These are phyloP conservation scores for Siniperca obscura DNA, from an alignment of 2,797 vertebrate species.

Conservation along the genomic window DNA sequence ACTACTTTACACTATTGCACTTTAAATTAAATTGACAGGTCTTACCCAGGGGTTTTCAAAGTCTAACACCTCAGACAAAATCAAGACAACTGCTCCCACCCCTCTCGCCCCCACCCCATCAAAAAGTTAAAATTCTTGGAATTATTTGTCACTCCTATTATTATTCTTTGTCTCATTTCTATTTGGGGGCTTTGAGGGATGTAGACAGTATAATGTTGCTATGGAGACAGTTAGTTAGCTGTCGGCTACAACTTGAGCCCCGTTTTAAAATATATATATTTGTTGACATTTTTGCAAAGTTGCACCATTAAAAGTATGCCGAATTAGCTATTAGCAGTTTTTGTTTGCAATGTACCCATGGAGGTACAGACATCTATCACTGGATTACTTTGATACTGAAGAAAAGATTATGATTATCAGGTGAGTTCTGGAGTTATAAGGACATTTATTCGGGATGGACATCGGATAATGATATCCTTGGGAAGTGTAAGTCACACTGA, in stretches of 20 bases:
- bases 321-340: not conserved
- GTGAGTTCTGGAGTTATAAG: not conserved
- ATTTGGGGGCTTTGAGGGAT: not conserved
- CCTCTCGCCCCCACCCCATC: no score
- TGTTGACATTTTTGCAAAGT: not conserved
- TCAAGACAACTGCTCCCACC: not conserved
- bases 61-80: not conserved
- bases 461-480: not conserved
- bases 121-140: not conserved
- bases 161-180: not conserved
- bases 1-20: not conserved
- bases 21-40: not conserved
- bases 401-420: not conserved
- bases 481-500: no score
- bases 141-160: not conserved
- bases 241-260: not conserved
- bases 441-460: not conserved
- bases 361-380: not conserved
- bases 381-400: not conserved
- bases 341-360: not conserved
- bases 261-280: not conserved
- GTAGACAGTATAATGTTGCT: constrained; percentile 7
- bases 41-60: not conserved
- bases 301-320: not conserved
- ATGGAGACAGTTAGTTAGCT: not conserved